Evolutionary conservation across 2,113 vertebrate species (phyloP).

Genomic region (Craseonycteris thonglongyai): DNA sequence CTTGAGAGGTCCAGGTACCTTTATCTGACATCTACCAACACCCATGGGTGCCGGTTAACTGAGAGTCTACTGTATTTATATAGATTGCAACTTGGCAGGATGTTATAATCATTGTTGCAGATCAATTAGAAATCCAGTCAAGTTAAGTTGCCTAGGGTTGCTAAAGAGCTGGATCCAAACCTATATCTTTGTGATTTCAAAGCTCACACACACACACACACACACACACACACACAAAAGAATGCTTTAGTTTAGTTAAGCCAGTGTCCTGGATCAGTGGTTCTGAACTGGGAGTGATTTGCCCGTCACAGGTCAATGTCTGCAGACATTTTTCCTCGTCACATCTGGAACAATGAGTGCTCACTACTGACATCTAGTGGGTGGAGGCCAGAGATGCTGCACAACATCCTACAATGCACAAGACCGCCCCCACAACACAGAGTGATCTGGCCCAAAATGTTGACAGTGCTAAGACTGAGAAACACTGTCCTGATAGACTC

Average conservation of each 20-base stretch:
- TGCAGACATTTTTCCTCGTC: background rate
- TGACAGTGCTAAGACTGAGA: too few relatives aligned
- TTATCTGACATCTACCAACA: too few relatives aligned
- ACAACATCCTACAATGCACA: rapidly evolving
- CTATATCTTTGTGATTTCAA: background rate
- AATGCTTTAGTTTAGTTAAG: background rate
- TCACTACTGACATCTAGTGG: background rate
- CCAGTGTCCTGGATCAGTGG: background rate
- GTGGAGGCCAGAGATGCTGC: background rate
- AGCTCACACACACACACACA: background rate
- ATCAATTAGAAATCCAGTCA: background rate
- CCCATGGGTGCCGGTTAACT: too few relatives aligned
- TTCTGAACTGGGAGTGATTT: background rate
- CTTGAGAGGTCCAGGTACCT: too few relatives aligned
- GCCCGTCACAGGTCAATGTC: background rate
- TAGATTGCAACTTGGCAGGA: background rate
- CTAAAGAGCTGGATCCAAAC: background rate
- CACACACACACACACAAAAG: too few relatives aligned
- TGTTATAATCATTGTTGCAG: background rate
- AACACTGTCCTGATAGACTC: background rate
- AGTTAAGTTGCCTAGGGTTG: background rate
- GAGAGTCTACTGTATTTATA: too few relatives aligned
- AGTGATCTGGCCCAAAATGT: background rate
- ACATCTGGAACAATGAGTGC: background rate
- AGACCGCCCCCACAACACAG: background rate